phyloP scores from a whole-genome alignment of 1,140 invertebrate genomes.

The Brachionus plicatilis region DNA sequence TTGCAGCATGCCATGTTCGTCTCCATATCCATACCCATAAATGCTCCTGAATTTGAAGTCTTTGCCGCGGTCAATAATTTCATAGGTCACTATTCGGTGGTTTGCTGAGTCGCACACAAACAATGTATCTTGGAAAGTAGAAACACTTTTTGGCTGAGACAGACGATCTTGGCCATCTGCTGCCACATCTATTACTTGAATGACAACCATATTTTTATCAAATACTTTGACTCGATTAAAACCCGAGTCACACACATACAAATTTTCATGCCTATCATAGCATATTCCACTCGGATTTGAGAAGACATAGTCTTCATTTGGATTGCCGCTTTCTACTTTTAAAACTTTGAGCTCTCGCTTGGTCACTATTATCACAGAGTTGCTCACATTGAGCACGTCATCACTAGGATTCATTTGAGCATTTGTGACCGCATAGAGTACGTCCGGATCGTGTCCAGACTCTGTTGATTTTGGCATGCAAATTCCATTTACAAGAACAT shows the following conservation, averaged over 20 bases:
- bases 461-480: neutral
- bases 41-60: conserved; percentile 17
- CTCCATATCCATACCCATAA: conserved; percentile 24
- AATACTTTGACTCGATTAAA: conserved; percentile 34
- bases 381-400: conserved; percentile 19
- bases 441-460: neutral
- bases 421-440: conserved; percentile 23
- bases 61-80: neutral
- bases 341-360: conserved; percentile 33
- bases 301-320: conserved; percentile 33
- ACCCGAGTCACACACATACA: conserved; percentile 33
- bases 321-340: neutral
- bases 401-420: conserved; percentile 23
- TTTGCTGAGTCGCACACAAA: conserved; percentile 30
- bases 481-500: conserved; percentile 1
- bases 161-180: neutral
- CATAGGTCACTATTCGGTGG: conserved; percentile 18
- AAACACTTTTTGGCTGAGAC: conserved; percentile 32
- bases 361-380: conserved; percentile 19
- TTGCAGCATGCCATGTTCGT: conserved; percentile 19
- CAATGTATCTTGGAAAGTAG: neutral
- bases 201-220: conserved; percentile 2
- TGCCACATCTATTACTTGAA: neutral
- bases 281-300: conserved; percentile 38
- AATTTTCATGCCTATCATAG: conserved; percentile 1